Base-by-base conservation (phyloP, 2,888 invertebrate species). In the Dynastes maya region DNA sequence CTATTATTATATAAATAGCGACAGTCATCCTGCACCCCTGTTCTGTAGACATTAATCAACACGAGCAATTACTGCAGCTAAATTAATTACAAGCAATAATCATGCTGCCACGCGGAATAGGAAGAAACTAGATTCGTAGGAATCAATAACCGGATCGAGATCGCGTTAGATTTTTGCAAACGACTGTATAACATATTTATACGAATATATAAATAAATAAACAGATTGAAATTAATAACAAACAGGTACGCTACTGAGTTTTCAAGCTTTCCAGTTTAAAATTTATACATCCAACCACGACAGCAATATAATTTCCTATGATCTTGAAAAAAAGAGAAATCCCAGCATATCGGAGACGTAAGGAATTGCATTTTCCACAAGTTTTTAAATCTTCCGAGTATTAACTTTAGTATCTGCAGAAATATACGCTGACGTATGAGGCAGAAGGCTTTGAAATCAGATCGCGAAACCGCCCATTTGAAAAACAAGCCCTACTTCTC, bases 11-110 rank as follows among this genome's bases (percentile, higher is more conserved):
- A 74, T 58, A 74, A 68, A 68, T 68, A 68, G 68, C 68, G 49
- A 68, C 68, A 68, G 49, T 68, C 68, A 49, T 49, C 45, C 16
- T 68, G 29, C 11, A 68, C 13, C 68, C 55, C 71, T n/a, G 29
- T 16, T 16, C 37, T 58, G 37, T 80, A 80, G 80, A 81, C 82
- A 84, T 84, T 82, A 83, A 84, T 84, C 83, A 83, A 82, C 80
- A 80, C 49, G 32, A 75, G 78, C 80, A 82, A 82, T 80, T 83
- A 82, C 80, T 81, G 80, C 75, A 55, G 82, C 80, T 82, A 81
- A 83, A 83, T 81, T 83, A 83, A 83, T 83, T 81, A 79, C 81
- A 77, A 71, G 55, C 71, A 71, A 53, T 71, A 71, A 71, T 71
- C 58, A 71, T 71, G 32, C 51, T 58, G 55, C 55, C 55, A 32